These are phyloP conservation scores for Chesias legatella DNA, from an alignment of 2,888 invertebrate genomes.

Conservation along the genomic window DNA sequence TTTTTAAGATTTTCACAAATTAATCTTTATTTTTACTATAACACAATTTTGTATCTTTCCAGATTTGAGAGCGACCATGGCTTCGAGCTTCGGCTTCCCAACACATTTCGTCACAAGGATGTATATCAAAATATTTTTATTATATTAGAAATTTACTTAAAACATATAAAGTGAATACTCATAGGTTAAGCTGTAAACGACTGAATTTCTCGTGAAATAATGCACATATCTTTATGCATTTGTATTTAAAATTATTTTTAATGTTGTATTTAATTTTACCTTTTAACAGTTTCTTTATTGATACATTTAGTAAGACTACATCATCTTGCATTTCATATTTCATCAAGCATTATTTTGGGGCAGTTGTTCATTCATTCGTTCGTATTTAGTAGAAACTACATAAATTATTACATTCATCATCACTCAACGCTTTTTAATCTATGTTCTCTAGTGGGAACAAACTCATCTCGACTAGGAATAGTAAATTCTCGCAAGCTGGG, in stretches of 20 bases:
- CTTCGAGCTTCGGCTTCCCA: constrained; percentile 49
- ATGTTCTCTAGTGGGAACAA: too few species aligned
- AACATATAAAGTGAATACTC: constrained; percentile 63
- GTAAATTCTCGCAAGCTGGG: too few species aligned
- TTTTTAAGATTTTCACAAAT: too few species aligned
- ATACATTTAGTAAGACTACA: constrained; percentile 2
- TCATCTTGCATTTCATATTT: not conserved
- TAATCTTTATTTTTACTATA: constrained; percentile 1
- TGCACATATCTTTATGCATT: constrained; percentile 65
- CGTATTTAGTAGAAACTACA: too few species aligned
- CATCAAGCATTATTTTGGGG: not conserved
- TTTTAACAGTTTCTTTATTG: constrained; percentile 8
- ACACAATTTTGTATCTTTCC: constrained; percentile 46
- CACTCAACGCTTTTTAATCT: too few species aligned
- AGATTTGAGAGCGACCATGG: constrained; percentile 44
- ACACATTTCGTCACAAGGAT: constrained; percentile 34
- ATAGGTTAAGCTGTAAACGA: constrained; percentile 59
- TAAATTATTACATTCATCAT: too few species aligned
- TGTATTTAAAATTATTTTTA: constrained; percentile 56
- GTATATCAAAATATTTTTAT: constrained; percentile 7
- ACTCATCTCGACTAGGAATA: too few species aligned
- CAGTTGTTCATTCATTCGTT: too few species aligned
- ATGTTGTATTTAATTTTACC: constrained; percentile 32
- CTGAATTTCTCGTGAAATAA: constrained; percentile 56
- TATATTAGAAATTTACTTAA: constrained; percentile 25